These are phyloP conservation scores for Herpailurus yagouaroundi DNA, from an alignment of 2,113 vertebrate genomes.

Conservation along the genomic window DNA sequence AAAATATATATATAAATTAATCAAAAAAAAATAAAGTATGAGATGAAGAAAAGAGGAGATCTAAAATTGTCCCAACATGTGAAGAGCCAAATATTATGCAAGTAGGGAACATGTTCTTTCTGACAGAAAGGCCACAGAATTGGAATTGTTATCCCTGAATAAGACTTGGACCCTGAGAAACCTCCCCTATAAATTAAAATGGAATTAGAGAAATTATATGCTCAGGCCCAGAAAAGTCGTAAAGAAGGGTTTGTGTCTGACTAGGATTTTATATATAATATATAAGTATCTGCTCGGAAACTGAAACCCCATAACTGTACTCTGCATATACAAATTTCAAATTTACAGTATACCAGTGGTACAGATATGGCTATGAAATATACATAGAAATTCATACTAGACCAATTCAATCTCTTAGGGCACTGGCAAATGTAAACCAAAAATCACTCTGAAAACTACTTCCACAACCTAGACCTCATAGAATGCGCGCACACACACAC, in stretches of 20 bases:
- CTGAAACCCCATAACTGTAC: background rate
- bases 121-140: background rate
- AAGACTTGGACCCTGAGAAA: background rate
- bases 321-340: background rate
- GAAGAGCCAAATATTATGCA: background rate
- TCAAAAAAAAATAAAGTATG: background rate
- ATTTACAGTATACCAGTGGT: background rate
- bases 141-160: background rate
- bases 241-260: background rate
- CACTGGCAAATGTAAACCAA: background rate
- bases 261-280: background rate
- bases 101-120: background rate
- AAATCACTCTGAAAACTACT: background rate
- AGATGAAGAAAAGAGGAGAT: background rate
- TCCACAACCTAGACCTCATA: background rate
- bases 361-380: background rate
- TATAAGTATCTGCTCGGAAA: background rate
- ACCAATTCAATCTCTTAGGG: background rate
- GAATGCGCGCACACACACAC: accelerated
- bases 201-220: background rate
- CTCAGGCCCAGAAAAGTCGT: background rate
- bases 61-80: background rate
- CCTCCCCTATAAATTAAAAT: background rate
- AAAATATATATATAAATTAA: too few species aligned
- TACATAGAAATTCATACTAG: background rate